Conservation (phyloP, 2,888 invertebrate species). For the Cephus runcator region DNA sequence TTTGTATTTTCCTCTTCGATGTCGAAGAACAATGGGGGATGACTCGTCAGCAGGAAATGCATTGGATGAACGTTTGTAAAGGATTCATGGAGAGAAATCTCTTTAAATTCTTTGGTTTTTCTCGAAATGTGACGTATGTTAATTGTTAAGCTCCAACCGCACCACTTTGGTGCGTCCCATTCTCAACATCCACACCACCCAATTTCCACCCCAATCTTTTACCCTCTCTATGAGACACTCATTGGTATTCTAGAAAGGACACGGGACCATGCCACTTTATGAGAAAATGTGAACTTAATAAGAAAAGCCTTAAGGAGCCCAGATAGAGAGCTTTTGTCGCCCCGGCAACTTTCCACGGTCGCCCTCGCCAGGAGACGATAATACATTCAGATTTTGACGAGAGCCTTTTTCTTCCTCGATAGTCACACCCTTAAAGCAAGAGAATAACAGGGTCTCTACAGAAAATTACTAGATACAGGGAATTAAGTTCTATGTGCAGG, state of each 20-base stretch:
- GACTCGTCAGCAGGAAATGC: background rate
- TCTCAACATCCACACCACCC: background rate
- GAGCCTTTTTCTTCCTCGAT: conserved; percentile 15
- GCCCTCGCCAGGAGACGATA: conserved; percentile 31
- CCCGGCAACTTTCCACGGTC: conserved; percentile 22
- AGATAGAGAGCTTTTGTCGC: conserved; percentile 55
- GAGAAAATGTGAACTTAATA: conserved; percentile 65
- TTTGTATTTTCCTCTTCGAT: background rate
- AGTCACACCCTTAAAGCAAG: background rate
- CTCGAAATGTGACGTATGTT: background rate
- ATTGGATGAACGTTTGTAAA: background rate
- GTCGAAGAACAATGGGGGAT: background rate
- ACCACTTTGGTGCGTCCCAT: background rate
- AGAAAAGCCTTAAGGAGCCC: conserved; percentile 60
- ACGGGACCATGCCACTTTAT: conserved; percentile 54
- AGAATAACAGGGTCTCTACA: background rate
- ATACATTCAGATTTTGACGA: conserved; percentile 50
- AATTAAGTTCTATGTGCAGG: background rate
- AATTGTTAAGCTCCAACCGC: background rate
- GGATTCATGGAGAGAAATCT: background rate
- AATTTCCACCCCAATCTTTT: background rate
- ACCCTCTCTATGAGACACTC: conserved; percentile 35
- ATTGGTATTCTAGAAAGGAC: conserved; percentile 58
- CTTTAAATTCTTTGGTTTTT: background rate
- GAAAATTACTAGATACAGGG: background rate